phyloP scores from a whole-genome alignment of 2,888 invertebrate species.

The Lasioglossum figueresi region DNA sequence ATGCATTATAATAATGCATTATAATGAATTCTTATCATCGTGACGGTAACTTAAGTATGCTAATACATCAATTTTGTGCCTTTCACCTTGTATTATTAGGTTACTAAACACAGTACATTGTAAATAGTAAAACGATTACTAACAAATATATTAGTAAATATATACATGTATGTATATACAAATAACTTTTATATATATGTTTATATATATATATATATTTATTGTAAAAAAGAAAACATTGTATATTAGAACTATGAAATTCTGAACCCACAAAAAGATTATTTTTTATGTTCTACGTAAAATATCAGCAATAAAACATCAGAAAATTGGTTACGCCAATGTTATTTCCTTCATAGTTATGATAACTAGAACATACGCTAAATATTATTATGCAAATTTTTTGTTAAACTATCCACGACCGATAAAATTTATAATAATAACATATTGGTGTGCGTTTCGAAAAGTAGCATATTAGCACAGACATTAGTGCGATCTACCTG shows the following conservation, averaged over 20 bases:
- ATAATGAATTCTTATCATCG: conserved; percentile 13
- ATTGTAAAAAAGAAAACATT: conserved; percentile 6
- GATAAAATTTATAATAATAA: too few relatives aligned
- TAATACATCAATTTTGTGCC: conserved; percentile 1
- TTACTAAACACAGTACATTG: conserved; percentile 31
- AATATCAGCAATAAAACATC: conserved; percentile 34
- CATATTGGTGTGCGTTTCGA: too few relatives aligned
- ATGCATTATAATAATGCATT: conserved; percentile 20
- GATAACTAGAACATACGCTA: neutral
- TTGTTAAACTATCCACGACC: too few relatives aligned
- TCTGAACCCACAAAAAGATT: conserved; percentile 7
- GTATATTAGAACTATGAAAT: conserved; percentile 12
- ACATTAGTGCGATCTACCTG: too few relatives aligned
- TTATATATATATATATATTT: conserved; percentile 36
- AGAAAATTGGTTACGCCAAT: neutral
- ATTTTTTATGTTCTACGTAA: conserved; percentile 20
- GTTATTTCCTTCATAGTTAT: neutral
- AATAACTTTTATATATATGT: conserved; percentile 32
- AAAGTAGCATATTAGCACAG: too few relatives aligned
- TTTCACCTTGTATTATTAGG: conserved; percentile 25
- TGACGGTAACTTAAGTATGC: neutral
- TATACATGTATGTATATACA: conserved; percentile 51
- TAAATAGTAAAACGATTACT: conserved; percentile 51
- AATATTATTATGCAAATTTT: too few relatives aligned
- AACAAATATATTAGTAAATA: too few relatives aligned